Base-by-base conservation (phyloP, 2,797 vertebrate species). In the Furcifer pardalis region DNA sequence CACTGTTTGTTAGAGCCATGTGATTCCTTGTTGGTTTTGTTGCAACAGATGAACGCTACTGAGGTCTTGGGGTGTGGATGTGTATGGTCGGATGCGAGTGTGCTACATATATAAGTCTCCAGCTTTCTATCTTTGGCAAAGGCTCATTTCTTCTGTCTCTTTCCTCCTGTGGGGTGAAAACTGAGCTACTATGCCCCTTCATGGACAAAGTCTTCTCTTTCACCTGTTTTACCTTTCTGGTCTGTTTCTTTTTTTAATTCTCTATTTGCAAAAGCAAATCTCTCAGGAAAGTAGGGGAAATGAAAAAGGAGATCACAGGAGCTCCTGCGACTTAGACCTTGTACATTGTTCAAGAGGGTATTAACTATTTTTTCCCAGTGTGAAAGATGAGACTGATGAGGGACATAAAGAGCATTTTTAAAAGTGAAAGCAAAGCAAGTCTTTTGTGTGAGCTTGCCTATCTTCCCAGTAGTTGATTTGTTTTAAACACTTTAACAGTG, bases 311-410 rank as follows among this genome's bases (percentile, higher is more conserved):
- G 35, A 60, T 30, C 81, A 30, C 71, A 69, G 72, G 86, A 72
- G 79, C 49, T 77, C 72, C 77, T 56, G 21, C 77, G 79, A 89
- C 88, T 86, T 0, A 0, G 42, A 81, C 71, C 79, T 77, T 72
- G 86, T 91, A 83, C 90, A 90, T 91, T 89, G 93, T 92, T 91
- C 87, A 92, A 91, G 73, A 92, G 91, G 83, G 49, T 91, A 92
- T 92, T 92, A 91, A 79, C 85, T 85, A 62, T 90, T 91, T 90
- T 82, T 56, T 76, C 19, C 35, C 76, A 23, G 75, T 91, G 88
- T 85, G 87, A 90, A 87, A 86, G 79, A 89, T 87, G 82, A 89
- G 85, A 93, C 91, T 90, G 90, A 89, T 87, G 42, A 60, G 77
- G 30, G 72, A n/a, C 86, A 89, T 89, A 87, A 90, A 91, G 77